Percentiles rank a stretch among this genome's conserved stretches.
Conservation (phyloP, 2,113 vertebrate genomes). For the mouse (Mus musculus) region DNA sequence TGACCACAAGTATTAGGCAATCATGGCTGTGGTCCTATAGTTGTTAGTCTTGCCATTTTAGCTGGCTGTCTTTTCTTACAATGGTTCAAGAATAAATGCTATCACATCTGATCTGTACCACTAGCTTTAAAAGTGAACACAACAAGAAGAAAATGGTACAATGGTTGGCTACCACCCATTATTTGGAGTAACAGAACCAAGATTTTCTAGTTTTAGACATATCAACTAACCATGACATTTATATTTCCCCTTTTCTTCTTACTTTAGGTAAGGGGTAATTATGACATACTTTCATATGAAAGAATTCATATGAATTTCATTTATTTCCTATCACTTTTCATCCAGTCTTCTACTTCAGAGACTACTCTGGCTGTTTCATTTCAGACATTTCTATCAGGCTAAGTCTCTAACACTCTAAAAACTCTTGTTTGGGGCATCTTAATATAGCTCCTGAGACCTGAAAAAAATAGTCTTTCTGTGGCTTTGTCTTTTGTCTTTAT, state of each 20-base stretch:
- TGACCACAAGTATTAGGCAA: not conserved
- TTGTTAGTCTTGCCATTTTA: slow-evolving; percentile 14
- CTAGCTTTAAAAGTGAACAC: not conserved
- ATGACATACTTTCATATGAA: not conserved
- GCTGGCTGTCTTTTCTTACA: not conserved
- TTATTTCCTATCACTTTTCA: not conserved
- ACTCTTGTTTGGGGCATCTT: not conserved
- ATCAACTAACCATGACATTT: not conserved
- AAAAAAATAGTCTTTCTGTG: not conserved
- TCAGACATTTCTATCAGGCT: slow-evolving; percentile 35
- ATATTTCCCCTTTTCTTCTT: slow-evolving; percentile 1
- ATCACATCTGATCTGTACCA: not conserved
- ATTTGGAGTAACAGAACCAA: not conserved
- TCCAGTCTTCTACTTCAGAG: not conserved
- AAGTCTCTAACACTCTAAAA: not conserved
- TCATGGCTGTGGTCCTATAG: not conserved
- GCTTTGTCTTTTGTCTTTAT: not conserved
- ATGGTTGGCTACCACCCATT: not conserved
- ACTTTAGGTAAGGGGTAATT: not conserved
- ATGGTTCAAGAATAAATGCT: not conserved
- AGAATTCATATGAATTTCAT: slow-evolving; percentile 31
- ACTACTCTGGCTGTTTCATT: slow-evolving; percentile 8
- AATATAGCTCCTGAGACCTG: not conserved
- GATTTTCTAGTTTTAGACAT: not conserved
- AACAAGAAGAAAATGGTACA: not conserved